A percentile compares a stretch with the other conserved stretches of the same genome.
Evolutionary conservation across 2,888 invertebrate species (phyloP).

Genomic region (Carpatolechia fugitivella): DNA sequence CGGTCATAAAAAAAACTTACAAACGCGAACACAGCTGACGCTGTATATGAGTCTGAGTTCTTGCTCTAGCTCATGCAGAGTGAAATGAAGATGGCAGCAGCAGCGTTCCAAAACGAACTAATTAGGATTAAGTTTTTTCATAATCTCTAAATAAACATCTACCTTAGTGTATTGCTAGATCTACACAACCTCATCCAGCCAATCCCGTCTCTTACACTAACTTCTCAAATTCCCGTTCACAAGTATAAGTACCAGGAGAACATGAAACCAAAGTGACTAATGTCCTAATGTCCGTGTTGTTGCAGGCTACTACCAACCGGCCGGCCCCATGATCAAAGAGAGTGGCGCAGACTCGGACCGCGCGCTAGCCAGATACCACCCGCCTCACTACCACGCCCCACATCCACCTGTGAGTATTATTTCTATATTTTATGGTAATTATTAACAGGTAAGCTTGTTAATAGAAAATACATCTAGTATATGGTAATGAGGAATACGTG

Average conservation of each 20-base stretch:
- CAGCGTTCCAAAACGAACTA: no score
- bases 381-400: conserved; percentile 67
- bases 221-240: neutral
- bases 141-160: no score
- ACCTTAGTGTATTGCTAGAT: no score
- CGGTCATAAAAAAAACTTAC: no score
- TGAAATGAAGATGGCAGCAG: no score
- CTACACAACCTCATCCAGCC: neutral
- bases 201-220: neutral
- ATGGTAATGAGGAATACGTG: no score
- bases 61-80: no score
- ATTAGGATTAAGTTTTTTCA: no score
- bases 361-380: conserved; percentile 67
- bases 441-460: neutral
- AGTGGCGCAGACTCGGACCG: conserved; percentile 69
- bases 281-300: conserved; percentile 10
- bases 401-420: conserved; percentile 69
- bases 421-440: neutral
- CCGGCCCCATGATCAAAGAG: conserved; percentile 91
- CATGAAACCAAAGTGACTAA: neutral
- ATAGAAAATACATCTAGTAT: no score
- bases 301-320: conserved; percentile 94
- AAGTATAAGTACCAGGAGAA: neutral
- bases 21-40: no score
- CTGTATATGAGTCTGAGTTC: no score